Base-by-base conservation (phyloP, 2,888 invertebrate genomes). In the Strigamia maritima region DNA sequence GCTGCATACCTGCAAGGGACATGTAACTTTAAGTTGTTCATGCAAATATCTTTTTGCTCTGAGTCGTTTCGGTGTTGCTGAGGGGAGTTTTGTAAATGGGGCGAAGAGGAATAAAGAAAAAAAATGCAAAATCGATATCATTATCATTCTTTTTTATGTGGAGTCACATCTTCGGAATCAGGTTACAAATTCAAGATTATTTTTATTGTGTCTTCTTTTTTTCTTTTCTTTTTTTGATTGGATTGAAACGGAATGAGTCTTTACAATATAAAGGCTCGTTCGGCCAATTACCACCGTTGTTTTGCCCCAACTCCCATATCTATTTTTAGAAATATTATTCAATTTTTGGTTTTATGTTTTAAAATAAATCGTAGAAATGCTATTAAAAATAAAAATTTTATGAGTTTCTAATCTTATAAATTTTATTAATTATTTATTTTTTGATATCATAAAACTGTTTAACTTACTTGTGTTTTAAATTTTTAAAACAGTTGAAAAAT, bases 21-120 rank as follows among this genome's bases (percentile, higher is more conserved):
- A 70, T 70, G 70, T 70, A 70, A 70, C 70, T 70, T 70, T 70
- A 70, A 70, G 70, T 70, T 70, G 70, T 70, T 70, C 70, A 70
- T 70, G 70, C 70, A 70, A 70, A 70, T 70, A 70, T 70, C 70
- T 70, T 70, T 49, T 70, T 70, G 70, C 70, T 70, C 70, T 12
- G 70, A 70, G 70, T 70, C 70, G 70, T 70, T 70, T 70, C 70
- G 28, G 70, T 70, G 70, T 70, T 70, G 70, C 70, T 70, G 70
- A 70, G 70, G 70, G 70, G 70, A 70, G 70, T 70, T 54, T 70
- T 70, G 70, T 70, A 70, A 70, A 70, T 70, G 70, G 70, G 70
- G 70, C 70, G 28, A 49, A 70, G 70, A 70, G 70, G 70, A 70
- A 70, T 70, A 70, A 70, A 70, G 28, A 28, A 28, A 70, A 54